These are phyloP conservation scores for Shinisaurus crocodilurus DNA, from an alignment of 2,113 vertebrate genomes.

Conservation along the genomic window DNA sequence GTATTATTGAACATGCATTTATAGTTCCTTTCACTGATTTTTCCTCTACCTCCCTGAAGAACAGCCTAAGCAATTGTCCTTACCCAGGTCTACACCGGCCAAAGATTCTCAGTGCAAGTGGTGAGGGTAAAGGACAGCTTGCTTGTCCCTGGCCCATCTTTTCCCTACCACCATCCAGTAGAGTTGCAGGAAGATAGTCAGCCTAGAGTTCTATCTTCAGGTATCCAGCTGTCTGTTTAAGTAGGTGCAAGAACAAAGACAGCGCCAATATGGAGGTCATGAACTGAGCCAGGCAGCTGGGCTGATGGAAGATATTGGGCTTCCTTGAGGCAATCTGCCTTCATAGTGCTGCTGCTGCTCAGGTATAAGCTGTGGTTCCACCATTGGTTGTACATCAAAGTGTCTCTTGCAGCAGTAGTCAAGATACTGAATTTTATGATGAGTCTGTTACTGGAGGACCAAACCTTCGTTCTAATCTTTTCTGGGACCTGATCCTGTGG, in stretches of 20 bases:
- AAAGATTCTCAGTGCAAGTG: background rate
- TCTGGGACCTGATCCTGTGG: background rate
- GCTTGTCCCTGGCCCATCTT: background rate
- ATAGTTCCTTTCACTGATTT: background rate
- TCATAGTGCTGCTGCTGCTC: background rate
- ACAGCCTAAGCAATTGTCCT: background rate
- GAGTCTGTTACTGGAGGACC: too few species aligned
- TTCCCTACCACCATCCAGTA: background rate
- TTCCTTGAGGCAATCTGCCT: background rate
- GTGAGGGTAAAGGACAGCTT: background rate
- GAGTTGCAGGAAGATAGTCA: background rate
- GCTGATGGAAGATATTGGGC: background rate
- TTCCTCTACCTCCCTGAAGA: background rate
- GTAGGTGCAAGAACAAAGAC: background rate
- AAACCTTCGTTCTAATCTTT: background rate
- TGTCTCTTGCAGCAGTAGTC: too few species aligned
- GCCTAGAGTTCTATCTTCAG: background rate
- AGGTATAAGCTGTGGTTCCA: background rate
- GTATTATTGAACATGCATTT: too few species aligned
- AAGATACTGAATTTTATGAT: too few species aligned
- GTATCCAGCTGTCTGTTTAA: background rate
- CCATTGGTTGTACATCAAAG: background rate
- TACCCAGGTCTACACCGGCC: background rate
- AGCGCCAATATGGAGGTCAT: background rate
- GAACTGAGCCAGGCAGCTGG: conserved; percentile 8